phyloP scores from a whole-genome alignment of 2,113 vertebrate genomes.

The Entomyzon cyanotis region DNA sequence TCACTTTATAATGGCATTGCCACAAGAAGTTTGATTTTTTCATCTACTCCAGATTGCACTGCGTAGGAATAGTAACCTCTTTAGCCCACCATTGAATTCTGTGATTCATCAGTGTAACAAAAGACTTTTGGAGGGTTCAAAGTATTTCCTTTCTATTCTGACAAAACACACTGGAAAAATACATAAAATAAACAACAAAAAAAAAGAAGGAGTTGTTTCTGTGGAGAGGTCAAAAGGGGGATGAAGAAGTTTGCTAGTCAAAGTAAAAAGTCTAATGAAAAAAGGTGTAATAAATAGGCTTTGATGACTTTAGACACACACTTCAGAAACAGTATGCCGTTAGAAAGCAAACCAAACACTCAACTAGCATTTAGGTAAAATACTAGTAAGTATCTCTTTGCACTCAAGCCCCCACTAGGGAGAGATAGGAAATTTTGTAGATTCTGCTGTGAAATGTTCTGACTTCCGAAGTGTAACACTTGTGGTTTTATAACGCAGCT shows the following conservation, averaged over 20 bases:
- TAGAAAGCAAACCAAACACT: not conserved
- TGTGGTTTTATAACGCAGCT: not conserved
- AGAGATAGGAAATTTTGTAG: not conserved
- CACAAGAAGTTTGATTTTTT: slow-evolving; percentile 6
- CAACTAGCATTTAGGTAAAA: not conserved
- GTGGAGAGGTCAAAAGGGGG: not conserved
- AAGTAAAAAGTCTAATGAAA: not conserved
- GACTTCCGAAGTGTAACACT: not conserved
- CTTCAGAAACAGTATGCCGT: not conserved
- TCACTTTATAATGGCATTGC: not conserved
- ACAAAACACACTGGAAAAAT: not conserved
- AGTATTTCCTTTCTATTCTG: slow-evolving; percentile 21
- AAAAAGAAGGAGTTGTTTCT: not conserved
- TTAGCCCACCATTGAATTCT: slow-evolving; percentile 1
- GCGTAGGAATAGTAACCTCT: not conserved
- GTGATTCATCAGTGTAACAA: slow-evolving; percentile 15
- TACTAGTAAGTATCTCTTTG: not conserved
- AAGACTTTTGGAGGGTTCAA: not conserved
- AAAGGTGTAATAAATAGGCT: not conserved
- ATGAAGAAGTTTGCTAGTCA: not conserved
- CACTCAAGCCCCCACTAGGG: accelerated
- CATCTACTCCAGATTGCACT: not conserved
- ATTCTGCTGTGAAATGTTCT: not conserved
- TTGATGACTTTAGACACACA: not conserved
- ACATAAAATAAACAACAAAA: not conserved